phyloP scores from a whole-genome alignment of 2,888 invertebrate species.

The Axea sp. region DNA sequence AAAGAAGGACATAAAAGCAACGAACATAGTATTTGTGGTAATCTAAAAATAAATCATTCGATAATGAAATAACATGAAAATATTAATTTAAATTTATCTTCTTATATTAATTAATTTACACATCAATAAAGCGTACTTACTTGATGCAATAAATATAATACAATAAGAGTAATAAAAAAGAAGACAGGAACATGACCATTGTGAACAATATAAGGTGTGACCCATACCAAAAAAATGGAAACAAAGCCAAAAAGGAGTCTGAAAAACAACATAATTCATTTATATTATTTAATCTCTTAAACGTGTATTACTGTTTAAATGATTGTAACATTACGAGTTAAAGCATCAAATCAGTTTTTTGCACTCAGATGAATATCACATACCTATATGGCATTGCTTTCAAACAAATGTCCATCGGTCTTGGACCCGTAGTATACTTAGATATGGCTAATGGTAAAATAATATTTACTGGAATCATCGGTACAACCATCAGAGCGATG shows the following conservation, averaged over 20 bases:
- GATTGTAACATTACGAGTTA: too few species aligned
- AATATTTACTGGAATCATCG: conserved; percentile 96
- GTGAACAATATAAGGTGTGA: conserved; percentile 88
- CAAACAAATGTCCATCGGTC: conserved; percentile 93
- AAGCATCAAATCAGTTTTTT: too few species aligned
- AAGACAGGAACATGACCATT: conserved; percentile 84
- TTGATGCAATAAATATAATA: conserved; percentile 94
- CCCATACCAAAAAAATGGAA: conserved; percentile 90
- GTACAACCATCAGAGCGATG: conserved; percentile 94
- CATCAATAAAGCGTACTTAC: too few species aligned
- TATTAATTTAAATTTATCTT: too few species aligned
- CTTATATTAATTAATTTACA: too few species aligned
- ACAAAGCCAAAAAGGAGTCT: conserved; percentile 92
- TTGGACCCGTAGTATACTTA: conserved; percentile 91
- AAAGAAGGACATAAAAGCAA: conserved; percentile 98
- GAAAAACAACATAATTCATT: conserved; percentile 46
- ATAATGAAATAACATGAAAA: too few species aligned
- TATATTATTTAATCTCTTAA: too few species aligned
- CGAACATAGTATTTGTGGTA: conserved; percentile 97
- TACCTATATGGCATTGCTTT: conserved; percentile 91
- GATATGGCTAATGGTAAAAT: conserved; percentile 92
- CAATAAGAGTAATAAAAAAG: conserved; percentile 88
- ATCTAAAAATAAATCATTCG: conserved; percentile 83
- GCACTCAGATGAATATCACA: too few species aligned
- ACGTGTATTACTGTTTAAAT: too few species aligned